A percentile compares a stretch with the other conserved stretches of the same genome.
phyloP scores from a whole-genome alignment of 1,140 invertebrate genomes.

The Drosophila seguyi region DNA sequence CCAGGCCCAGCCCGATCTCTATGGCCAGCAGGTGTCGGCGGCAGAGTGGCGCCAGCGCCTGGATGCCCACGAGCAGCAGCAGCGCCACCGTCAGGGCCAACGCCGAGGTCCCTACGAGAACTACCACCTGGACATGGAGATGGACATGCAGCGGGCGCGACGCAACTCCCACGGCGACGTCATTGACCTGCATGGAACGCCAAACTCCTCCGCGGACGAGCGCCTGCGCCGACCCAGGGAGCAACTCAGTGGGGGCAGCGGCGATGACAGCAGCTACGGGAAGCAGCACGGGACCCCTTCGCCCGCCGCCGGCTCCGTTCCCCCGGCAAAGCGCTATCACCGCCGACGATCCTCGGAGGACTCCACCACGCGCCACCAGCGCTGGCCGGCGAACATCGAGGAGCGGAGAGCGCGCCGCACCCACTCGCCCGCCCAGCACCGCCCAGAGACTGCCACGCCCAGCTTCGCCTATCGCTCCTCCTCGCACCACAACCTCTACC shows the following conservation, averaged over 20 bases:
- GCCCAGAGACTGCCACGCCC: slow-evolving; percentile 66
- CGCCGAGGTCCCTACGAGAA: slow-evolving; percentile 58
- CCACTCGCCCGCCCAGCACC: slow-evolving; percentile 80
- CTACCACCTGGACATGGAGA: slow-evolving; percentile 61
- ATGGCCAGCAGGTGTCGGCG: slow-evolving; percentile 79
- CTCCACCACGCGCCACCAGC: slow-evolving; percentile 70
- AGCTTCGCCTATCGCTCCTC: slow-evolving; percentile 83
- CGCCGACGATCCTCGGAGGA: slow-evolving; percentile 79
- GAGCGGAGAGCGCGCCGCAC: slow-evolving; percentile 79
- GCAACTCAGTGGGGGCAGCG: slow-evolving; percentile 48
- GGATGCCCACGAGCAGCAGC: slow-evolving; percentile 74
- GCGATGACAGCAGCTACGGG: slow-evolving; percentile 71
- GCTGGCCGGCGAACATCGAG: slow-evolving; percentile 82
- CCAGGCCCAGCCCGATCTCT: slow-evolving; percentile 74
- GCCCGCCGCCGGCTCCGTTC: slow-evolving; percentile 11
- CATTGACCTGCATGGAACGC: slow-evolving; percentile 68
- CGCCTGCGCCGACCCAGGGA: slow-evolving; percentile 52
- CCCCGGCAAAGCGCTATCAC: slow-evolving; percentile 70
- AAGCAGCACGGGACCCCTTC: slow-evolving; percentile 37
- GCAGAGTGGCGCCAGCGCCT: slow-evolving; percentile 77
- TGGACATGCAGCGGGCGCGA: slow-evolving; percentile 61
- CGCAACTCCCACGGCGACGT: slow-evolving; percentile 66
- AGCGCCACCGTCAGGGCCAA: slow-evolving; percentile 61
- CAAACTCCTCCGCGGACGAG: slow-evolving; percentile 74
- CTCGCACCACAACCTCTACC: slow-evolving; percentile 86